Percentiles rank a stretch among this genome's conserved stretches.
These are phyloP conservation scores for Drosophila saltans DNA, from an alignment of 1,140 invertebrate species.

Conservation along the genomic window DNA sequence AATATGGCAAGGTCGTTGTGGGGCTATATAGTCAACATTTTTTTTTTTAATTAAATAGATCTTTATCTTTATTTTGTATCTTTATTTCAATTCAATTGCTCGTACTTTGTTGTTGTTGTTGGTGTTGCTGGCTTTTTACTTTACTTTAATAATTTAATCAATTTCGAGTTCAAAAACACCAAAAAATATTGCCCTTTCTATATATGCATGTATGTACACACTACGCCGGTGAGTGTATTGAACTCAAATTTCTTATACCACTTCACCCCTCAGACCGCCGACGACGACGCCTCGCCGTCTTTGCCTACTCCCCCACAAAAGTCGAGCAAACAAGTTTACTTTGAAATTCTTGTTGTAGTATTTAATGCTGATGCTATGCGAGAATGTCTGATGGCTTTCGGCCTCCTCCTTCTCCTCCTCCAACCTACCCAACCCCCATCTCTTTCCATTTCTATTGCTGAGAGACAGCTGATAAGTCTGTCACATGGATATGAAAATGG, in stretches of 20 bases:
- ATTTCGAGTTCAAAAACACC: constrained; percentile 62
- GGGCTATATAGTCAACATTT: constrained; percentile 46
- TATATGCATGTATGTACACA: constrained; percentile 30
- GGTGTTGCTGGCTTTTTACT: neutral
- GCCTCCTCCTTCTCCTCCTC: constrained; percentile 18
- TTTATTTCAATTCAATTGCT: constrained; percentile 25
- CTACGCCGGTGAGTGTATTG: constrained; percentile 66
- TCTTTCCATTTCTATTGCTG: neutral
- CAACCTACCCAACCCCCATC: neutral
- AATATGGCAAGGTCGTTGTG: constrained; percentile 71
- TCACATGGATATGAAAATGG: constrained; percentile 49
- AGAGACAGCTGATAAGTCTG: constrained; percentile 55
- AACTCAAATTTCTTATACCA: constrained; percentile 43
- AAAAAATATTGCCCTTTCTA: constrained; percentile 7
- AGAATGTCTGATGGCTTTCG: constrained; percentile 14
- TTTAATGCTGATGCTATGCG: constrained; percentile 53
- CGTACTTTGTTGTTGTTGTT: neutral
- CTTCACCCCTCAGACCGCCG: neutral
- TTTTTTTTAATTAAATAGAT: constrained; percentile 66
- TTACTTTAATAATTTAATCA: constrained; percentile 67
- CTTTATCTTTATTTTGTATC: constrained; percentile 40
- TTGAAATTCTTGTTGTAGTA: constrained; percentile 69
- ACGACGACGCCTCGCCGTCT: constrained; percentile 5
- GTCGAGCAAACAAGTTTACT: constrained; percentile 74
- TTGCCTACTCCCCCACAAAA: constrained; percentile 32